These are phyloP conservation scores for Triplophysa rosa DNA, from an alignment of 2,113 vertebrate species.

Conservation along the genomic window DNA sequence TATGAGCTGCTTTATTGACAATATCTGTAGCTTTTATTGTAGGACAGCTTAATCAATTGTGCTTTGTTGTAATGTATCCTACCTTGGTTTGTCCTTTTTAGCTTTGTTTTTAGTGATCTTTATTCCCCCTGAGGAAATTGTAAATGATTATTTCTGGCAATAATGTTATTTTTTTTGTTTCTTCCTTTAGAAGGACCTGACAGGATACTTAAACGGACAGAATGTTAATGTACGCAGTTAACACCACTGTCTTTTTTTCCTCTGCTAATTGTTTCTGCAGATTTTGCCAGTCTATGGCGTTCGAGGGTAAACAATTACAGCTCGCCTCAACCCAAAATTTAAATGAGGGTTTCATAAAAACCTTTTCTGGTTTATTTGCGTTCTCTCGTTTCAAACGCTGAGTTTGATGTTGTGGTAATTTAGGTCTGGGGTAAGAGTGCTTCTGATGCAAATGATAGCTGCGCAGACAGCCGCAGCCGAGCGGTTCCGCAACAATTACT, in stretches of 20 bases:
- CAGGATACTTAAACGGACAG: not conserved
- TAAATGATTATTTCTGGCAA: not conserved
- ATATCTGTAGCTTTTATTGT: conserved; percentile 25
- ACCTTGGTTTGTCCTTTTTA: conserved; percentile 6
- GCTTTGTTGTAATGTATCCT: conserved; percentile 28
- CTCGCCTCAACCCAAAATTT: conserved; percentile 14
- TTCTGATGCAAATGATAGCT: conserved; percentile 31
- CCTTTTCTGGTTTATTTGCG: not conserved
- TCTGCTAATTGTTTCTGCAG: not conserved
- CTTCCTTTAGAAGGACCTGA: not conserved
- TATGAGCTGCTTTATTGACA: conserved; percentile 42
- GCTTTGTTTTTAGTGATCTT: too few species aligned
- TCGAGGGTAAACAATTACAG: conserved; percentile 1
- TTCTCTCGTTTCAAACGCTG: conserved; percentile 9
- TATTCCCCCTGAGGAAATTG: not conserved
- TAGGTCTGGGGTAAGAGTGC: conserved; percentile 29
- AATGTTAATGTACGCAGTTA: conserved; percentile 12
- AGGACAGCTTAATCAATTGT: conserved; percentile 7
- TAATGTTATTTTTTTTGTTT: not conserved
- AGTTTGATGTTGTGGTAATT: conserved; percentile 37
- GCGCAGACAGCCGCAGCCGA: not conserved
- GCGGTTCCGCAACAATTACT: conserved; percentile 9
- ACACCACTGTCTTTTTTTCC: not conserved
- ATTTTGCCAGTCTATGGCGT: conserved; percentile 13
- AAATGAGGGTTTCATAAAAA: conserved; percentile 26